Percentiles rank a stretch among this genome's conserved stretches.
Conservation (phyloP, 2,113 vertebrate species). For the Coreoperca whiteheadi region DNA sequence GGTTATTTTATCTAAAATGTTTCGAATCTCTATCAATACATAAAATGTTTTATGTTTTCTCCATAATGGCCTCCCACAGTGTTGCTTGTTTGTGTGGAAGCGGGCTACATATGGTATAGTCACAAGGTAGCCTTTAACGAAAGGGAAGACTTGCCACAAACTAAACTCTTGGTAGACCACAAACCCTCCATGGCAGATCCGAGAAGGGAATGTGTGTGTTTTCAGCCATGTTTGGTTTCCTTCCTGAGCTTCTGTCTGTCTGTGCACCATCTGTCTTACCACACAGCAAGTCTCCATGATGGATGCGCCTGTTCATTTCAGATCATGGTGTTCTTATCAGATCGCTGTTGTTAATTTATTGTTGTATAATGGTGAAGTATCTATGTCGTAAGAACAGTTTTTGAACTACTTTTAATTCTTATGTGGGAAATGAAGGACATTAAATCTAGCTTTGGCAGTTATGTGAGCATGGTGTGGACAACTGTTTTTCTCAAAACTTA, state of each 20-base stretch:
- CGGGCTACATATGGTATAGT: constrained; percentile 13
- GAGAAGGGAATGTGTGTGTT: constrained; percentile 59
- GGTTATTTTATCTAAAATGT: background rate
- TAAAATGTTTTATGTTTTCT: background rate
- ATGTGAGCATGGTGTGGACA: background rate
- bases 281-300: constrained; percentile 47
- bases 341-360: constrained; percentile 33
- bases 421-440: background rate
- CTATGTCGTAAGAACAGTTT: background rate
- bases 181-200: constrained; percentile 47
- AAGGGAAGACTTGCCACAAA: constrained; percentile 53
- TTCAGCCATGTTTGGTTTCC: constrained; percentile 69
- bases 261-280: constrained; percentile 69
- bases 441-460: rapidly evolving
- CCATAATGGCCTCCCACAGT: background rate
- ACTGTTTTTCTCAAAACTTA: background rate
- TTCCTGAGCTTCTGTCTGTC: constrained; percentile 65
- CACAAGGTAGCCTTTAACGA: constrained; percentile 33
- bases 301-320: constrained; percentile 31
- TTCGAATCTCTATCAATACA: background rate
- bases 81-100: constrained; percentile 25
- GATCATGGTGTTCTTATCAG: constrained; percentile 41
- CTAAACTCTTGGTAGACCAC: constrained; percentile 74
- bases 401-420: background rate
- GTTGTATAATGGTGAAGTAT: background rate